A percentile compares a stretch with the other conserved stretches of the same genome.
Conservation (phyloP, 2,797 vertebrate genomes). For the Peromyscus nudipes region DNA sequence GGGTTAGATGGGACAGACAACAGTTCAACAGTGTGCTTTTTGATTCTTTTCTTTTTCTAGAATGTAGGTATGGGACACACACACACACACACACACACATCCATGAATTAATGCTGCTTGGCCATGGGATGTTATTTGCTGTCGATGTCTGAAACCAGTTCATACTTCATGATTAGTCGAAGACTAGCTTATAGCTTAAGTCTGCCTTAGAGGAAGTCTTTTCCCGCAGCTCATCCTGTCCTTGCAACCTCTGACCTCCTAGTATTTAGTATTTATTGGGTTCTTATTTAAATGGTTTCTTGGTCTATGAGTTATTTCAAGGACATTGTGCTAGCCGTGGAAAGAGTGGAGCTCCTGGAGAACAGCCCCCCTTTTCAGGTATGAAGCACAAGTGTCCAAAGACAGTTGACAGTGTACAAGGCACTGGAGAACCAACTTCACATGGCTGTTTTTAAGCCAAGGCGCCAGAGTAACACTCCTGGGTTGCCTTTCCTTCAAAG, state of each 20-base stretch:
- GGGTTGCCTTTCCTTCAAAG: neutral
- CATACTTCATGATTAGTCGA: neutral
- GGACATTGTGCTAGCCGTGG: neutral
- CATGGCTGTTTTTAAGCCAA: neutral
- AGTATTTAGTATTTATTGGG: neutral
- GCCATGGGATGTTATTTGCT: neutral
- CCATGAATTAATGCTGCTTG: neutral
- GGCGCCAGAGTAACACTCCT: neutral
- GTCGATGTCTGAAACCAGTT: neutral
- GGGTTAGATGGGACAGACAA: neutral
- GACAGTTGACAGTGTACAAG: neutral
- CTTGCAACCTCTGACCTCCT: neutral
- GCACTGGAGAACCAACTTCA: neutral
- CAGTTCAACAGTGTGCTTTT: neutral
- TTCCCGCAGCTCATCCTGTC: neutral
- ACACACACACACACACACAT: neutral
- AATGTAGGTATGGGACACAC: neutral
- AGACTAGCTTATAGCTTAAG: neutral
- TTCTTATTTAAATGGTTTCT: neutral
- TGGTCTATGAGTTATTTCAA: conserved; percentile 28
- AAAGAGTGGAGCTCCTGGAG: neutral
- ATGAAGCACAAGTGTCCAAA: conserved; percentile 12
- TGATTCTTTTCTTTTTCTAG: neutral
- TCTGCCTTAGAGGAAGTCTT: neutral
- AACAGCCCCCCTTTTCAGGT: neutral